Evolutionary conservation across 2,797 vertebrate species (phyloP), one percentile per base, ranked within the genome.

Genomic region (Aulostomus chinensis): DNA sequence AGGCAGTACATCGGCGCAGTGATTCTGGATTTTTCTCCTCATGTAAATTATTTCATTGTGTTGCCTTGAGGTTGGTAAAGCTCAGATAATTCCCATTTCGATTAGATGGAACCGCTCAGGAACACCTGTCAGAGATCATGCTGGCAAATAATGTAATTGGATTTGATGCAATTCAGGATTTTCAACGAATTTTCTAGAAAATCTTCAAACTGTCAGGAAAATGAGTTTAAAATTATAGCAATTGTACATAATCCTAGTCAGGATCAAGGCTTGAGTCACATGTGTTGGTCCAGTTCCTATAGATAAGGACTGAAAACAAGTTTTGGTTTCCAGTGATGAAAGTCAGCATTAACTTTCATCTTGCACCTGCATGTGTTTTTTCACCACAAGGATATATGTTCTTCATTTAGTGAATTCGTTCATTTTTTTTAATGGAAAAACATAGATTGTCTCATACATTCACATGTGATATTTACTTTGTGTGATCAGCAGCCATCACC

Each of bases 281-380:
- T 78, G 53, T 78, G 69, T 36, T 38, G 42, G 52, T 46, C 39
- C 36, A 47, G 12, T 53, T 42, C 11, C 34, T 25, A 53, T 5
- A 72, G 66, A 81, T 61, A 69, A 72, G 33, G 26, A 28, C 17
- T 67, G n/a, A n/a, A n/a, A n/a, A n/a, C n/a, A n/a, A n/a, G n/a
- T n/a, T n/a, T n/a, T 68, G 55, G 42, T 71, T 68, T 53, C 29
- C 45, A 18, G 18, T 50, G 53, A 69, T 65, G 66, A 56, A 71
- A 76, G 42, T 59, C 46, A 16, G 14, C 9, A 13, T 38, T 29
- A 46, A 66, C 75, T 69, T 80, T 68, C 30, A 56, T 80, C 58
- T 48, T 57, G 58, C 46, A 74, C 48, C 68, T 69, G 43, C n/a
- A 72, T 64, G 30, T 37, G 9, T 24, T 29, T 47, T 36, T 60